Conservation (phyloP, 2,888 invertebrate species). For the Oligia latruncula region DNA sequence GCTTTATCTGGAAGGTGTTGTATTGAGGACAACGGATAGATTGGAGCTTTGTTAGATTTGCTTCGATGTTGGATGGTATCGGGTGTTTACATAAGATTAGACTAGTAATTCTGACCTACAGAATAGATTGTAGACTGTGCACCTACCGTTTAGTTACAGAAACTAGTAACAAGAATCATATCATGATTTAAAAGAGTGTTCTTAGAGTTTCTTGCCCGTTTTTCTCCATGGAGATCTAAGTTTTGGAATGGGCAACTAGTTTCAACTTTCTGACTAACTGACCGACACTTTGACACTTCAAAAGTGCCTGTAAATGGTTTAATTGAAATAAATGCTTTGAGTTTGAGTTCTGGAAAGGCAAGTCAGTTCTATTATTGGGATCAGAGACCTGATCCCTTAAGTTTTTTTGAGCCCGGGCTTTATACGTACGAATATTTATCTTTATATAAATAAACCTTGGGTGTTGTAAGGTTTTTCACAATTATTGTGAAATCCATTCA, state of each 20-base stretch:
- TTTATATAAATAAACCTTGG: too few relatives aligned
- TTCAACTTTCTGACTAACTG: background rate
- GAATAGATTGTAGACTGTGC: background rate
- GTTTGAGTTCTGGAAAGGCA: background rate
- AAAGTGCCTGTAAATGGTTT: too few relatives aligned
- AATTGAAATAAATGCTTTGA: too few relatives aligned
- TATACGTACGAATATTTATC: background rate
- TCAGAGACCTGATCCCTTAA: too few relatives aligned
- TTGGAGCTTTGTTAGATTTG: slow-evolving; percentile 42
- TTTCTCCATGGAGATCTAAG: background rate
- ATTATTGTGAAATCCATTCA: too few relatives aligned
- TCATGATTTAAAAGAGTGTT: background rate
- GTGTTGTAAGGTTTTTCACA: too few relatives aligned
- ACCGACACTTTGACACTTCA: background rate
- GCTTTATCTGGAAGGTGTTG: slow-evolving; percentile 48
- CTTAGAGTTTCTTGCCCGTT: background rate
- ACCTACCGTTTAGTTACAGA: background rate
- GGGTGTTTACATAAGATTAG: slow-evolving; percentile 30
- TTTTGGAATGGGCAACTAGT: background rate
- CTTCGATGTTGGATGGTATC: slow-evolving; percentile 31
- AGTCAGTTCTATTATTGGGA: too few relatives aligned
- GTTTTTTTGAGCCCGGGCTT: background rate
- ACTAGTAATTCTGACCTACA: slow-evolving; percentile 9
- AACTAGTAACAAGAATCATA: background rate
- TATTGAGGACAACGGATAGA: slow-evolving; percentile 51